Base-by-base conservation (phyloP, 2,113 vertebrate species). In the Psilopsiagon aurifrons region DNA sequence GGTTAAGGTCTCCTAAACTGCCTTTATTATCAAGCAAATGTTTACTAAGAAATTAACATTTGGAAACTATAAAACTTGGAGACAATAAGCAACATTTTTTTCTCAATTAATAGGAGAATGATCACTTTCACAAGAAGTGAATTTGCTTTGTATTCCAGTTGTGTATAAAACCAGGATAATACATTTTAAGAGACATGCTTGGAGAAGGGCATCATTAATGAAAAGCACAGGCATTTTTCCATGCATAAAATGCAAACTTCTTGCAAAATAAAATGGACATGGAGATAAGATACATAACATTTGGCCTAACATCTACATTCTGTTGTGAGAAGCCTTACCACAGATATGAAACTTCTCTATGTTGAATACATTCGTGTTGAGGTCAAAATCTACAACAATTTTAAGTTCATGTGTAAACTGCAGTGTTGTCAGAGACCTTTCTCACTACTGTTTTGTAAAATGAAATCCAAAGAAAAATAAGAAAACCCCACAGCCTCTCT, bases 401-500 rank as follows among this genome's bases (percentile, higher is more conserved):
- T 83, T 41, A 63, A 68, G 39, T 25, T 35, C 51, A 7, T 29
- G 17, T 28, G 25, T 64, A 64, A 85, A 57, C 13, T 39, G 17
- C 4, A 75, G 37, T 13, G 24, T 55, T 33, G 27, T 51, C 59
- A 78, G 54, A 63, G 43, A 79, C 19, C 8, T 35, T 62, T 62
- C 44, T 47, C 44, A 43, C 35, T 41, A 22, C 17, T 54, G 31
- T 66, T 96, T 94, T 92, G 60, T 49, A 79, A 97, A 96, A 95
- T 94, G 51, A 96, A 96, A 95, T 66, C 23, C 70, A 91, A 95
- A 90, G 92, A 49, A 88, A 86, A 96, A 88, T 83, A 96, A 27
- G 10, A 27, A 49, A 63, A 25, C 16, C 4, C 17, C 22, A 68
- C 16, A 68, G 54, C 28, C 51, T 57, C 35, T 59, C 71, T 57